Evolutionary conservation across 2,113 vertebrate genomes (phyloP), one percentile per base, ranked within the genome.

Genomic region (Lampris incognitus): DNA sequence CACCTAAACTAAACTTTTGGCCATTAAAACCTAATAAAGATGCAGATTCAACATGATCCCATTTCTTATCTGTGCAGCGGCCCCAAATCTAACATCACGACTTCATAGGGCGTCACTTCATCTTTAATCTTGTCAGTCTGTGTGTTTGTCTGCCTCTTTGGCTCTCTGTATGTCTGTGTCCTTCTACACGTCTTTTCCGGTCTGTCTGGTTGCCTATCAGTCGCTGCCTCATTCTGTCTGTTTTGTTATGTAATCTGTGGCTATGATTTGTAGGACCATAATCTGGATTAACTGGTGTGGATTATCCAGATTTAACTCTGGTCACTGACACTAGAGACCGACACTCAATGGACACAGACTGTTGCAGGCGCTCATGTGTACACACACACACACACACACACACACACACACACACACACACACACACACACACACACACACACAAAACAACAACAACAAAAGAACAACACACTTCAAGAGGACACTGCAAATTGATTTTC

Each of bases 271-370:
- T 3, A 42, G 76, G 9, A 36, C 66, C 67, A 48, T 91, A 91
- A 93, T 91, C 92, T 88, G 91, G 87, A 81, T 93, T 89, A 87
- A 82, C 52, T 71, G 55, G 67, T 51, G 5, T 77, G 80, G 90
- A 91, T 92, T 91, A 93, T 82, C 52, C 65, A 72, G 83, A 55
- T 68, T 75, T 69, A 74, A 78, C 82, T 74, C 79, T 65, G 75
- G 69, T 68, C 51, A 65, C 42, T 37, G 66, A 84, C 80, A 78
- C 63, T 51, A 66, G 73, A 72, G 56, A 64, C 60, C 59, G 74
- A 38, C 38, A 41, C 46, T 11, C 11, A 51, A 8, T 50, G 9
- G 59, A 55, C 38, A 24, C 24, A 24, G 24, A 24, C 24, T 24
- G 24, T 24, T 24, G 24, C 24, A 24, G 24, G 24, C 24, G 24